phyloP scores from a whole-genome alignment of 2,888 invertebrate genomes.

The Phytoseiulus persimilis region DNA sequence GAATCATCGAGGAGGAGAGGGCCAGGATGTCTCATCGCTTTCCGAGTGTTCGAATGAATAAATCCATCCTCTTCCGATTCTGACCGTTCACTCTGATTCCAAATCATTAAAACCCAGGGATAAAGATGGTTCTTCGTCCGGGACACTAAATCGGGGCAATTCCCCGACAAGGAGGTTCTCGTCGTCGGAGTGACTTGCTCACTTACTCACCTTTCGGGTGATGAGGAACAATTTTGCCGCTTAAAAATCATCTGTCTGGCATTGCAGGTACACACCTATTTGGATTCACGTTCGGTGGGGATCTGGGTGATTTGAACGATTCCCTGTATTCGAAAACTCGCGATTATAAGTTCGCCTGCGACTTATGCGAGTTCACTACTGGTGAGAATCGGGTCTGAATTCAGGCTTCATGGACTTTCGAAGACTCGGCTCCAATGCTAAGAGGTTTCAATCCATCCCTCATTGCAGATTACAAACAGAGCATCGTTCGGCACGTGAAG shows the following conservation, averaged over 20 bases:
- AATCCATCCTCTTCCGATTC: too few relatives aligned
- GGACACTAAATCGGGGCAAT: too few relatives aligned
- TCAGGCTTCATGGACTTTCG: neutral
- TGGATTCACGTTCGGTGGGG: neutral
- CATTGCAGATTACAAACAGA: constrained; percentile 13
- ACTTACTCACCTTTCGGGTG: too few relatives aligned
- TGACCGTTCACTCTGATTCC: too few relatives aligned
- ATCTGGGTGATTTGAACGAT: neutral
- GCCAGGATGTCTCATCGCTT: too few relatives aligned
- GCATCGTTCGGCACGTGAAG: constrained; percentile 23
- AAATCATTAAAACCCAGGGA: too few relatives aligned
- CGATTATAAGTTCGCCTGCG: constrained; percentile 29
- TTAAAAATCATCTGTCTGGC: neutral
- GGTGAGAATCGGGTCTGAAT: neutral
- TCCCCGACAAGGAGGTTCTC: too few relatives aligned
- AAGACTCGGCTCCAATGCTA: too few relatives aligned
- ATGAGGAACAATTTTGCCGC: neutral
- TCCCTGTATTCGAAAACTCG: neutral
- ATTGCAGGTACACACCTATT: neutral
- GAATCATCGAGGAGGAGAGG: too few relatives aligned
- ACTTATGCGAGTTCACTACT: constrained; percentile 36
- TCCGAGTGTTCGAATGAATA: too few relatives aligned
- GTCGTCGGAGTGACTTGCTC: too few relatives aligned
- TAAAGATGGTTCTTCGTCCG: too few relatives aligned
- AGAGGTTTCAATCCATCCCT: neutral